Evolutionary conservation across 1,140 invertebrate genomes (phyloP).

Genomic region (Lerema accius): DNA sequence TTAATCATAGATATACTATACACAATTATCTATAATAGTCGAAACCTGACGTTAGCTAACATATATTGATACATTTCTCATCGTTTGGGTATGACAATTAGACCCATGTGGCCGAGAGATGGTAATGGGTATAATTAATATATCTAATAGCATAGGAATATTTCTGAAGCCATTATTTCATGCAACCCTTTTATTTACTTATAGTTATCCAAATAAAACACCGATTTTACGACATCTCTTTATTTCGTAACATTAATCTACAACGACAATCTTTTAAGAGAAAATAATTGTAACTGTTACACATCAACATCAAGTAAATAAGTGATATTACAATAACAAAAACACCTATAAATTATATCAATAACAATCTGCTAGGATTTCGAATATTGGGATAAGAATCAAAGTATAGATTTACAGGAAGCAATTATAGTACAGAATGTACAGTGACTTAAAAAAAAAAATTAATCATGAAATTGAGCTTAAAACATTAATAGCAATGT

Average conservation of each 20-base stretch:
- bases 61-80: too few species aligned
- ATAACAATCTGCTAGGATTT: conserved; percentile 12
- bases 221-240: conserved; percentile 25
- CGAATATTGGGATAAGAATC: background rate
- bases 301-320: conserved; percentile 42
- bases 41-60: too few species aligned
- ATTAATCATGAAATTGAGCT: too few species aligned
- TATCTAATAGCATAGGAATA: too few species aligned
- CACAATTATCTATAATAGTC: too few species aligned
- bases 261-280: conserved; percentile 45
- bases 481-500: too few species aligned
- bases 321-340: conserved; percentile 33
- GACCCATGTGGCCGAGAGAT: too few species aligned
- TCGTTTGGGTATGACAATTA: too few species aligned
- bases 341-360: conserved; percentile 33
- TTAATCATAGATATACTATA: too few species aligned
- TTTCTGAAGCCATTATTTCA: too few species aligned
- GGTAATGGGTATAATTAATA: too few species aligned
- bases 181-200: too few species aligned
- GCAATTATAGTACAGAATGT: background rate
- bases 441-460: background rate
- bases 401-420: background rate
- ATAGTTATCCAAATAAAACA: conserved; percentile 15
- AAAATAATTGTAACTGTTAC: conserved; percentile 44
- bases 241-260: conserved; percentile 42